Evolutionary conservation across 2,113 vertebrate species (phyloP), one percentile per base, ranked within the genome.

Genomic region (Galeopterus variegatus): DNA sequence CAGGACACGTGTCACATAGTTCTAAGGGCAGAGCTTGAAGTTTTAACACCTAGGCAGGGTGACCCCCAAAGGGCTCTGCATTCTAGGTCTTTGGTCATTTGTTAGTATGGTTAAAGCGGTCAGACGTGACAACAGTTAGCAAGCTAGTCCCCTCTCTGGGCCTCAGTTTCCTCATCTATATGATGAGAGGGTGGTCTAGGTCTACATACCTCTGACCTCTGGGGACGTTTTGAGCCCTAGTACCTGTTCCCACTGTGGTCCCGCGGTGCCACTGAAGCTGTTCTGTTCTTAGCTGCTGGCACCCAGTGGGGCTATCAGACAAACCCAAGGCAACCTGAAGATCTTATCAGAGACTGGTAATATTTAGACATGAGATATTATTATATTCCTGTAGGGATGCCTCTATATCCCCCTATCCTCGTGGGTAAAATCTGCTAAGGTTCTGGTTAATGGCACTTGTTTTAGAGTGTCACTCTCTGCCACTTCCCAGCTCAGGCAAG

Each of bases 1-100:
- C 99, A 2, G 99, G 99, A 99, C 99, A 99, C 0, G 99, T 99
- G 97, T 99, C 99, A 28, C 41, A 41, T 4, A 41, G 41, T 41
- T 41, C 41, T 41, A 41, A 41, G 41, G 41, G 41, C 4, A 41
- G 3, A 41, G 41, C 41, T 23, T 94, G 70, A 52, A 62, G 3
- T 48, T 54, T n/a, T 73, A 56, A 52, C 48, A 73, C 23, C n/a
- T 17, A 33, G 45, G 33, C 31, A 52, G 52, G 33, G 33, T 45
- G 33, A 14, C 4, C 31, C 58, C 65, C 36, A 6, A n/a, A 14
- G 45, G 5, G 0, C 11, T 60, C 62, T 48, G 23, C 18, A 3
- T 54, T 80, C 64, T 36, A 45, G 19, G 64, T 54, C 33, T 41
- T 60, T 58, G 50, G 17, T 26, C 76, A 33, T 67, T 65, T 3